phyloP scores from a whole-genome alignment of 2,797 vertebrate species.

The Macropus fuliginosus region DNA sequence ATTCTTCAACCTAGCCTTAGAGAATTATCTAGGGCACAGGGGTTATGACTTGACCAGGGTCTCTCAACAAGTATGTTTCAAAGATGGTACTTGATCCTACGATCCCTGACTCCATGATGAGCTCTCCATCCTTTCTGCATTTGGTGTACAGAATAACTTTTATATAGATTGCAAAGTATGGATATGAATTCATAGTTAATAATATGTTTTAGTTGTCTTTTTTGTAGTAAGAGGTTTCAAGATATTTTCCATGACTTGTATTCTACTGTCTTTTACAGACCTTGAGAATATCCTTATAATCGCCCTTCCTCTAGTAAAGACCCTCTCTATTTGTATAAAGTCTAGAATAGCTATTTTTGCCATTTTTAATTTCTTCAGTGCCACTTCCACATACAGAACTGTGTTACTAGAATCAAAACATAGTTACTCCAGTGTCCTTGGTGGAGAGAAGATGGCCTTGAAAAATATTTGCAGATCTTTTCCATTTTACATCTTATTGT shows the following conservation, averaged over 20 bases:
- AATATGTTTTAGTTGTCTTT: neutral
- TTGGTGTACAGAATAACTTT: neutral
- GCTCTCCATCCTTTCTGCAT: neutral
- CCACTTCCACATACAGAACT: neutral
- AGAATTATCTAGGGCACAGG: neutral
- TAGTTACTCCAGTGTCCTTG: neutral
- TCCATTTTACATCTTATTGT: neutral
- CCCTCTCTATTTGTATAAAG: neutral
- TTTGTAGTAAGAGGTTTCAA: neutral
- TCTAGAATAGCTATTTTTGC: neutral
- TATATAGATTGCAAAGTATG: neutral
- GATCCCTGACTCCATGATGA: neutral
- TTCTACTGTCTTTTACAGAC: neutral
- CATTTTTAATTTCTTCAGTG: neutral
- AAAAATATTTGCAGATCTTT: neutral
- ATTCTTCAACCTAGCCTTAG: neutral
- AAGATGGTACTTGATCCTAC: neutral
- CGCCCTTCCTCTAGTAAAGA: neutral
- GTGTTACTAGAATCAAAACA: neutral
- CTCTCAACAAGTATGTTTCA: neutral
- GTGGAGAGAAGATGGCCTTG: neutral
- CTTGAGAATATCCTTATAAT: neutral
- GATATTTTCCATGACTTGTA: neutral
- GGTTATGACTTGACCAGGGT: neutral
- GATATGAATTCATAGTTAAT: neutral